A percentile compares a stretch with the other conserved stretches of the same genome.
phyloP scores from a whole-genome alignment of 2,888 invertebrate species.

The Clitarchus hookeri region DNA sequence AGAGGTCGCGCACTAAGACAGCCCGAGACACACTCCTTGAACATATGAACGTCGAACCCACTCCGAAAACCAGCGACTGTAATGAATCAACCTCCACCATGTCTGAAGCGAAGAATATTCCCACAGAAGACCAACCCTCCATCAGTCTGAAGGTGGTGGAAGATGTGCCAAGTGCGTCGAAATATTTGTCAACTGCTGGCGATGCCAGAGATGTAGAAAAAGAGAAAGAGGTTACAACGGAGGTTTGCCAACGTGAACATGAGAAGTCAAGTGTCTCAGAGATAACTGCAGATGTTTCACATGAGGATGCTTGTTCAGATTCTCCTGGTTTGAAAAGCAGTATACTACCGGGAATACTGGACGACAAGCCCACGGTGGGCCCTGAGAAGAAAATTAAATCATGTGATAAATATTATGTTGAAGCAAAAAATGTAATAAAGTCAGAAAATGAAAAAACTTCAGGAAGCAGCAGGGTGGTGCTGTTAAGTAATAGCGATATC shows the following conservation, averaged over 20 bases:
- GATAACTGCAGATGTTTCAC: not conserved
- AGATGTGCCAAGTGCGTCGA: not conserved
- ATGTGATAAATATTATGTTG: not conserved
- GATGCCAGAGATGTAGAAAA: not conserved
- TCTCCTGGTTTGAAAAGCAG: not conserved
- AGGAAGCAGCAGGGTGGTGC: not conserved
- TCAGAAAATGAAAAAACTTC: not conserved
- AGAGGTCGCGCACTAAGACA: not conserved
- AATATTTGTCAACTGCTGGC: not conserved
- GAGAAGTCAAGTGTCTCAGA: not conserved
- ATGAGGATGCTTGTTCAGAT: not conserved
- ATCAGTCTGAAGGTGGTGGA: not conserved
- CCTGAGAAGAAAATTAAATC: not conserved
- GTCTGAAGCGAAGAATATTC: not conserved
- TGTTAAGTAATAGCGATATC: not conserved
- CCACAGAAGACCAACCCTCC: not conserved
- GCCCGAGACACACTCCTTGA: not conserved
- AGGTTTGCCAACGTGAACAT: not conserved
- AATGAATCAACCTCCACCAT: not conserved
- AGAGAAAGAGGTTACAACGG: not conserved
- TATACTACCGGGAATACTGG: not conserved
- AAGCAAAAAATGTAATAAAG: not conserved
- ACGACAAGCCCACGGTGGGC: not conserved
- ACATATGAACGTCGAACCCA: not conserved
- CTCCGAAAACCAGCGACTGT: not conserved